Conservation (phyloP, 2,888 invertebrate species). For the Liposcelis brunnea region DNA sequence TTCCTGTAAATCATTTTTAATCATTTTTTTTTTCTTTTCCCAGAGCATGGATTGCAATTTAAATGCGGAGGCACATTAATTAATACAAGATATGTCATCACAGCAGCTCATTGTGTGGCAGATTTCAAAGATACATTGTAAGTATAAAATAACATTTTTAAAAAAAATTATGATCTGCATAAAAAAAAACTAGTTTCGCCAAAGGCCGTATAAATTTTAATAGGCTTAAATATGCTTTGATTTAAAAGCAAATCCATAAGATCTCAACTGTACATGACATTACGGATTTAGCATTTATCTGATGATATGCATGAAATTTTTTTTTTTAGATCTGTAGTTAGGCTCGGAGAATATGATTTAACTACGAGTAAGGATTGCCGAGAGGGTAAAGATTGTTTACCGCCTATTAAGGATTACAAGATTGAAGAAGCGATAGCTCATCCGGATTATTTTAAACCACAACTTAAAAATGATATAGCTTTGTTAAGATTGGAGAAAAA, state of each 20-base stretch:
- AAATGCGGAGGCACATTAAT: conserved; percentile 12
- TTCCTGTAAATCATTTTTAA: no score
- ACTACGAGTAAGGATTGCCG: conserved; percentile 15
- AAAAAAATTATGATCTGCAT: no score
- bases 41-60: not conserved
- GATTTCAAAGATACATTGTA: no score
- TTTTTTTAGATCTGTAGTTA: conserved; percentile 14
- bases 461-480: conserved; percentile 17
- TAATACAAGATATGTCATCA: conserved; percentile 11
- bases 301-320: no score
- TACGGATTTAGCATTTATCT: no score
- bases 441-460: conserved; percentile 20
- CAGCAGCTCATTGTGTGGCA: conserved; percentile 13
- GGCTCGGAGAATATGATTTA: conserved; percentile 18
- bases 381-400: conserved; percentile 1
- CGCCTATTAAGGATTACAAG: conserved; percentile 19
- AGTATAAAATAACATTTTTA: no score
- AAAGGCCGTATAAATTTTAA: no score
- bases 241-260: no score
- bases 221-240: no score
- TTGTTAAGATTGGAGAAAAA: not conserved
- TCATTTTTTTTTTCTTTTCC: not conserved
- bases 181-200: no score
- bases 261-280: no score
- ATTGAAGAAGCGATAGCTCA: conserved; percentile 22